These are phyloP conservation scores for Agelaius phoeniceus DNA, from an alignment of 2,113 vertebrate species.

Conservation along the genomic window DNA sequence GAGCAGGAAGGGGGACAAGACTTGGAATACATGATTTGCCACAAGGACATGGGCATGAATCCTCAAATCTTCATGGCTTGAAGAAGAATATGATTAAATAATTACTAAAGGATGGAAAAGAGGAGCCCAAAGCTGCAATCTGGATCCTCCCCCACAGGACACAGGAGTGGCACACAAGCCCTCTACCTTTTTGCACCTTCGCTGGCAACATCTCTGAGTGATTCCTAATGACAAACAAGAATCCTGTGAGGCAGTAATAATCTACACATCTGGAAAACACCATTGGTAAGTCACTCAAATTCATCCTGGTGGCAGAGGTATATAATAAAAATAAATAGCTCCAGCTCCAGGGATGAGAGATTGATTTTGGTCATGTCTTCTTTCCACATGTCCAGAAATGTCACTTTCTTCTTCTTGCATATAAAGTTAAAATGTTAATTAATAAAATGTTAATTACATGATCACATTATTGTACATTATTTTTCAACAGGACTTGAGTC, in stretches of 20 bases:
- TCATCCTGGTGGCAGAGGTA: background rate
- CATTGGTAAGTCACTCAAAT: background rate
- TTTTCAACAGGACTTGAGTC: background rate
- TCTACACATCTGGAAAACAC: background rate
- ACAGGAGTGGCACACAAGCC: background rate
- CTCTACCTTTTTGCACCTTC: background rate
- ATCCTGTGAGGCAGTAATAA: background rate
- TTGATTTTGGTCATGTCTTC: background rate
- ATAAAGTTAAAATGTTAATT: background rate
- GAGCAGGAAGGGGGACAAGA: background rate
- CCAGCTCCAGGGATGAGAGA: background rate
- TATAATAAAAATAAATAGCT: rapidly evolving
- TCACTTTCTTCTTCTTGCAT: background rate
- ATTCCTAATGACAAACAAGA: background rate
- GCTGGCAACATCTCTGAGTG: background rate
- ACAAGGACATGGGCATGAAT: background rate
- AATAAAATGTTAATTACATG: background rate
- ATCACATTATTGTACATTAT: background rate
- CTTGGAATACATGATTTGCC: background rate
- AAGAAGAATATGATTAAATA: background rate
- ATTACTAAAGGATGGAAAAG: background rate
- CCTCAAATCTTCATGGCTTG: background rate
- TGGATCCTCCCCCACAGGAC: background rate
- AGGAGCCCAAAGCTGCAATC: background rate
- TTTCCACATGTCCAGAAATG: background rate